phyloP scores from a whole-genome alignment of 2,888 invertebrate species.

The Nomada flava region DNA sequence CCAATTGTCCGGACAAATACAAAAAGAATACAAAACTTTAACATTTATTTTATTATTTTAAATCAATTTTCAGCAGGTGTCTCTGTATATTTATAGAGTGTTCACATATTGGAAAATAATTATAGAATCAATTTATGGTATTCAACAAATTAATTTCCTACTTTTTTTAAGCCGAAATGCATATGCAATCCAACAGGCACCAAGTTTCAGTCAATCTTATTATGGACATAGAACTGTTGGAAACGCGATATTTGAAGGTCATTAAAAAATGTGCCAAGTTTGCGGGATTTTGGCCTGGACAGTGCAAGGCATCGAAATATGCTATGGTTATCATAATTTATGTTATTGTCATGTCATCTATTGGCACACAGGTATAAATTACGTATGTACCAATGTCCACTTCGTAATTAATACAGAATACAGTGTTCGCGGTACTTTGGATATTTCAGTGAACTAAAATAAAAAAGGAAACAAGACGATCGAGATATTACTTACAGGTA shows the following conservation, averaged over 20 bases:
- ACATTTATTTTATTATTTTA: too few species aligned
- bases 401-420: neutral
- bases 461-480: neutral
- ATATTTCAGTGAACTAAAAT: neutral
- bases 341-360: neutral
- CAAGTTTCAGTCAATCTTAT: too few species aligned
- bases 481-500: neutral
- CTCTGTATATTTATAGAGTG: too few species aligned
- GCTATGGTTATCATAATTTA: neutral
- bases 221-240: neutral
- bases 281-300: conserved; percentile 18
- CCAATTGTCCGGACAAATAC: too few species aligned
- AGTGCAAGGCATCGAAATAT: neutral
- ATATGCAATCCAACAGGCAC: neutral
- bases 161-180: too few species aligned
- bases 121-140: neutral
- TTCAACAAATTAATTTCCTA: neutral
- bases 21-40: too few species aligned
- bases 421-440: neutral
- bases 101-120: neutral
- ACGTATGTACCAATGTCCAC: too few species aligned
- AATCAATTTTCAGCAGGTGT: too few species aligned
- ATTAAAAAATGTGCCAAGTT: neutral
- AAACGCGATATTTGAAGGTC: neutral
- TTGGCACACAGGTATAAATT: neutral